phyloP scores from a whole-genome alignment of 92 coral and sea anemone species.

The Muricea muricata region DNA sequence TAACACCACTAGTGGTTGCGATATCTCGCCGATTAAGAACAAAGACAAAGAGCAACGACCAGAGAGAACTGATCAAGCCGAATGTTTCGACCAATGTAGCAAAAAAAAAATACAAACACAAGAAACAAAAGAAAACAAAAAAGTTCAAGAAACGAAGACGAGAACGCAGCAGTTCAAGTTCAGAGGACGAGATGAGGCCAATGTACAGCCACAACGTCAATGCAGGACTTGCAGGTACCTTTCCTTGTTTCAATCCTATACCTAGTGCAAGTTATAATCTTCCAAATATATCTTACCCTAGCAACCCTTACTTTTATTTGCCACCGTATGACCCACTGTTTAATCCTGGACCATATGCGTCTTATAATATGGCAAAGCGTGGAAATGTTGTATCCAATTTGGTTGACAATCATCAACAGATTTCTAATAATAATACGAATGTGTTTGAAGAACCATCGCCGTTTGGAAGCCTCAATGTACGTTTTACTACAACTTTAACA shows the following conservation, averaged over 20 bases:
- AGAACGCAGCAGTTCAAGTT: not conserved
- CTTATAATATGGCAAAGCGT: not conserved
- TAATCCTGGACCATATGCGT: no score
- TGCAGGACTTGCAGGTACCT: not conserved
- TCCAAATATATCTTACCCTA: not conserved
- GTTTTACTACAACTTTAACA: constrained; percentile 29
- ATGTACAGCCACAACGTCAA: not conserved
- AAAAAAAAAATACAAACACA: no score
- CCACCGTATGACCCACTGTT: not conserved
- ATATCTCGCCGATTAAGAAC: no score
- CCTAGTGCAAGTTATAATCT: not conserved
- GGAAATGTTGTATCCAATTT: not conserved
- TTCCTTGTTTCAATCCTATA: not conserved
- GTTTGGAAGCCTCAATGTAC: constrained; percentile 34
- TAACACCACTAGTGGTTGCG: no score
- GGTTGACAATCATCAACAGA: constrained; percentile 11
- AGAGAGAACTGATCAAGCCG: no score
- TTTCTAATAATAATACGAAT: constrained; percentile 31
- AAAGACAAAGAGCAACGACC: no score
- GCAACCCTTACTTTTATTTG: not conserved
- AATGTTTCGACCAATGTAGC: no score
- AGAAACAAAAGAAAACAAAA: no score
- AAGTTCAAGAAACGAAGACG: no score
- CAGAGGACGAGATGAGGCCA: not conserved
- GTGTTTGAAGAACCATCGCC: constrained; percentile 38